Conservation (phyloP, 2,113 vertebrate genomes). For the Boleophthalmus pectinirostris region DNA sequence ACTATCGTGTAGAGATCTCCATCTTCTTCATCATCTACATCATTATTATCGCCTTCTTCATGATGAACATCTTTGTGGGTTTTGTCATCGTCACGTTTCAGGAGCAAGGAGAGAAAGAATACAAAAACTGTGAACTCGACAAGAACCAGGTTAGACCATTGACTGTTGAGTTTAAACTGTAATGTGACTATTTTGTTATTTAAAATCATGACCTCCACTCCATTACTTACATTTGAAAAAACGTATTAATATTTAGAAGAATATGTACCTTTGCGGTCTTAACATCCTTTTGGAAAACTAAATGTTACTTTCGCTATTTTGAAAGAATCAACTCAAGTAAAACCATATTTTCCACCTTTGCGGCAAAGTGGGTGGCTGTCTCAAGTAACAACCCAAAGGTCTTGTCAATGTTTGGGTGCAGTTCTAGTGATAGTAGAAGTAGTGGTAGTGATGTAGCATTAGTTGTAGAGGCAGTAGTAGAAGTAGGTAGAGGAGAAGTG, state of each 20-base stretch:
- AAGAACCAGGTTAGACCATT: slow-evolving; percentile 92
- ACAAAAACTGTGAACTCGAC: slow-evolving; percentile 99
- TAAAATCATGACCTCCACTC: background rate
- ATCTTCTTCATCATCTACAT: slow-evolving; percentile 99
- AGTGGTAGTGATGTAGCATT: background rate
- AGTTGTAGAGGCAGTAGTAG: background rate
- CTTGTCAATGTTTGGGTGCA: slow-evolving; percentile 2
- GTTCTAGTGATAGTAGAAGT: background rate
- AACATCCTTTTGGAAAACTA: background rate
- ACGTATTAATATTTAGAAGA: background rate
- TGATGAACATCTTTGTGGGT: slow-evolving; percentile 99
- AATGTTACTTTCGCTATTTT: background rate
- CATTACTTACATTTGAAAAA: background rate
- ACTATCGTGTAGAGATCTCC: slow-evolving; percentile 97
- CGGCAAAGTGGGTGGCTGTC: slow-evolving; percentile 4
- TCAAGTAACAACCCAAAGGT: slow-evolving; percentile 5
- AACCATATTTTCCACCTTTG: slow-evolving; percentile 1
- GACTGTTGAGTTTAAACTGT: background rate
- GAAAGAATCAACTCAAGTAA: background rate
- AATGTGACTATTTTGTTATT: background rate
- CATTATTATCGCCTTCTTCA: slow-evolving; percentile 99
- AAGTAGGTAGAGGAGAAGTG: background rate
- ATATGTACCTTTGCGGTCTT: background rate
- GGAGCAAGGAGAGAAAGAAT: slow-evolving; percentile 98
- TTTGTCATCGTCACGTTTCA: slow-evolving; percentile 99